Base-by-base conservation (phyloP, 23 tunicate species). In the Corella eumyota region DNA sequence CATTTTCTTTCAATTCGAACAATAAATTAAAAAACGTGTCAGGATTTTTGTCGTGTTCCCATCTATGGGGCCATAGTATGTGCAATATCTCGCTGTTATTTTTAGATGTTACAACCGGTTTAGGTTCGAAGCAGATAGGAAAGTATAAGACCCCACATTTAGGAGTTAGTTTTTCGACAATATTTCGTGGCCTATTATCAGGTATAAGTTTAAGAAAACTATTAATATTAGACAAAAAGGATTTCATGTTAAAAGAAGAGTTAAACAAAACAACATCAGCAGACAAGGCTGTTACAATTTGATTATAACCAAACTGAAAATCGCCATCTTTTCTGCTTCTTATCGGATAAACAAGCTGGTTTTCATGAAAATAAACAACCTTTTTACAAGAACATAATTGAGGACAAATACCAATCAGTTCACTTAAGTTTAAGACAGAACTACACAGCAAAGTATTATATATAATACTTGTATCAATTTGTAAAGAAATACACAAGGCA, bases 21-120 rank as follows among this genome's bases (percentile, higher is more conserved):
- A 90, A 50, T 15, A 38, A 49, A 11, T 74, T 31, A 45, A 90
- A 90, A 61, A 90, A 90, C n/a, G 74, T 63, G 38, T 74, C 69
- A 50, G 97, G 97, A 34, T 90, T 65, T 90, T 90, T 90, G 62
- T 90, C 97, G 34, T 75, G 69, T 47, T 90, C 97, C 97, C 97
- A 90, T 32, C 97, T 54, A 59, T 90, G 97, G 2, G 97, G 73
- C 97, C 97, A 90, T 36, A 81, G 78, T 2, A 90, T 80, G 4
- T 74, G 74, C 40, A 90, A 52, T 15, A 65, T 35, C 27, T 56
- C 45, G 32, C 23, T 36, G 5, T 32, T 32, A 33, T 32, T 21
- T 4, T 23, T 2, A 2, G 36, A 24, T 2, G 6, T n/a, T 7
- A 34, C 24, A 2, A 28, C 20, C 25, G 21, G 17, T n/a, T n/a